Conservation (phyloP, 2,888 invertebrate genomes). For the Drosophila macrothrix region DNA sequence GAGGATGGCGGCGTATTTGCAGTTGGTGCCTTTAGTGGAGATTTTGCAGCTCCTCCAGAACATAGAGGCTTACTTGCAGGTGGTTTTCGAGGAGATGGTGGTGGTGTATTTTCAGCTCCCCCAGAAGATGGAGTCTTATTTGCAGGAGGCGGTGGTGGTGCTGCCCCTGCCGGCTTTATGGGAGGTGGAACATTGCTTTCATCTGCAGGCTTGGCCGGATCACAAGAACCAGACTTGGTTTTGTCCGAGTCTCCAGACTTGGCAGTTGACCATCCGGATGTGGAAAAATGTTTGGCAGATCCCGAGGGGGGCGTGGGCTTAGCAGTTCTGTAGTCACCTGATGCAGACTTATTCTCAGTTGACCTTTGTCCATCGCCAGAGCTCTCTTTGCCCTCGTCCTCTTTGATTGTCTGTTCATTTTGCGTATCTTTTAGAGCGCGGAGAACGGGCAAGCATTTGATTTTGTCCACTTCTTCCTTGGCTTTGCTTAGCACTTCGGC, state of each 20-base stretch:
- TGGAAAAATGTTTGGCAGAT: conserved; percentile 10
- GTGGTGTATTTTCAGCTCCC: background rate
- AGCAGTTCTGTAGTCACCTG: background rate
- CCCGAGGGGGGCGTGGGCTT: background rate
- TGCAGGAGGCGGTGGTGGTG: background rate
- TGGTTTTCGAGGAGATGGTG: conserved; percentile 64
- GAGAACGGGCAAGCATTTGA: background rate
- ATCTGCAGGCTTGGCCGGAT: no score
- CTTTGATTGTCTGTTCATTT: background rate
- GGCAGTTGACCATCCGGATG: background rate
- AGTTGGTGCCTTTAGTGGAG: conserved; percentile 77
- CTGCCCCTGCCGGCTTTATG: background rate
- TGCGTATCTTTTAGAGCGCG: background rate
- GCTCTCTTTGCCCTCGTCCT: background rate
- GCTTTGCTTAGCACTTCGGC: conserved; percentile 19
- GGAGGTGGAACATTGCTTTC: background rate
- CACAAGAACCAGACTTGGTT: background rate
- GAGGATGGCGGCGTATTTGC: background rate
- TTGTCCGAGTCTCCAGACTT: background rate
- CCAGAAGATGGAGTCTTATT: background rate
- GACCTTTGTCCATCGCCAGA: background rate
- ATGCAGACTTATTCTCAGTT: background rate
- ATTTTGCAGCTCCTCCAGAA: background rate
- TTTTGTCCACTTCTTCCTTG: background rate
- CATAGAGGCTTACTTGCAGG: conserved; percentile 54